These are phyloP conservation scores for Rhynchopsitta pachyrhyncha DNA, from an alignment of 2,113 vertebrate genomes.

Conservation along the genomic window DNA sequence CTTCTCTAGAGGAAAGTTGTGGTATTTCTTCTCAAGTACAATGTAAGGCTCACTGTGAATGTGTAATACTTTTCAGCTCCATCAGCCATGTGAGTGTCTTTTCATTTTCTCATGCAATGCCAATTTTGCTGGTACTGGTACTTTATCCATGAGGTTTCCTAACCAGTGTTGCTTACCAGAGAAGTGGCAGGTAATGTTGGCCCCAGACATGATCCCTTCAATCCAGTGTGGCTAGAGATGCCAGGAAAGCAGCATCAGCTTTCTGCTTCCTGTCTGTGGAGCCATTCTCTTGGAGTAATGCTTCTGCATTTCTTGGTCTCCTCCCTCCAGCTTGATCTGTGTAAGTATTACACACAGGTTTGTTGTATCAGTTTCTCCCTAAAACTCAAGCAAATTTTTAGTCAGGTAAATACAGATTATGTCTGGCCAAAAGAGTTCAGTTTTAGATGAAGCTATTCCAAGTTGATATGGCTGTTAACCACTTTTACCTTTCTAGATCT, in stretches of 20 bases:
- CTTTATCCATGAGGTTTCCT: not conserved
- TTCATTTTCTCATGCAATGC: not conserved
- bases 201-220: not conserved
- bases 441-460: not conserved
- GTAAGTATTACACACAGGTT: not conserved
- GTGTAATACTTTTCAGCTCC: not conserved
- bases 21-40: not conserved
- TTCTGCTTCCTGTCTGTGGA: not conserved
- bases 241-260: not conserved
- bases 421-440: not conserved
- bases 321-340: not conserved
- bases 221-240: not conserved
- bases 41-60: not conserved
- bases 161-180: not conserved
- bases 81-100: constrained; percentile 46
- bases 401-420: not conserved
- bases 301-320: not conserved
- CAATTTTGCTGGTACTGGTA: not conserved
- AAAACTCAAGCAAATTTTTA: not conserved
- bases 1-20: not conserved
- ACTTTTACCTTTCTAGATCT: not conserved
- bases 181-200: not conserved
- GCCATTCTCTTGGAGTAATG: not conserved
- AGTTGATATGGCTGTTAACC: not conserved
- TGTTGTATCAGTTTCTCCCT: not conserved